A percentile compares a stretch with the other conserved stretches of the same genome.
Conservation (phyloP, 2,888 invertebrate genomes). For the Spilarctia lutea region DNA sequence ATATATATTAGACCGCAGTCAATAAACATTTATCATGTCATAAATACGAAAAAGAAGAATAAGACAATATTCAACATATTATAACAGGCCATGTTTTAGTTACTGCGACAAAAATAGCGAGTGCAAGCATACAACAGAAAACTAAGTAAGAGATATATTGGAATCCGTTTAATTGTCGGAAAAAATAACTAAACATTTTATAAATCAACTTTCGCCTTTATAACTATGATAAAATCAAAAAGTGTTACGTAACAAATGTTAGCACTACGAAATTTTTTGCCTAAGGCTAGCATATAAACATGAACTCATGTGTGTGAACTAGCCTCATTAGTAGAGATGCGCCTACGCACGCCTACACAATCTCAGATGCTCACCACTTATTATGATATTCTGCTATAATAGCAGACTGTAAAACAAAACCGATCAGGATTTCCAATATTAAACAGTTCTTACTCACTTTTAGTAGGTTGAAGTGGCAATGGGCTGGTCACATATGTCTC, state of each 20-base stretch:
- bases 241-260: conserved; percentile 19
- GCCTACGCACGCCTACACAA: conserved; percentile 60
- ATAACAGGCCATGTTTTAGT: background rate
- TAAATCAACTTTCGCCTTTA: conserved; percentile 15
- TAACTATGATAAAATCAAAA: background rate
- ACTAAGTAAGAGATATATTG: background rate
- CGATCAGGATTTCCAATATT: conserved; percentile 18
- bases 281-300: conserved; percentile 36
- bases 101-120: too few species aligned
- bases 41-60: too few species aligned
- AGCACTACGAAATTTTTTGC: conserved; percentile 25
- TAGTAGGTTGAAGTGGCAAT: too few species aligned
- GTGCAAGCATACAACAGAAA: background rate
- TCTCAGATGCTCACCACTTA: conserved; percentile 48
- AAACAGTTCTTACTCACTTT: background rate
- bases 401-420: conserved; percentile 37
- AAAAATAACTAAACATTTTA: conserved; percentile 1
- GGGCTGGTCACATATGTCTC: too few species aligned
- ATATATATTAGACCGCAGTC: too few species aligned
- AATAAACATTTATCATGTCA: too few species aligned
- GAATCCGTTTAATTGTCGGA: background rate
- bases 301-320: conserved; percentile 61
- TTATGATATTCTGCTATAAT: conserved; percentile 48
- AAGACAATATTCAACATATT: background rate
- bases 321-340: conserved; percentile 62